Evolutionary conservation across 64 coral and sea anemone genomes (phyloP).

Genomic region (Stylophora pistillata): DNA sequence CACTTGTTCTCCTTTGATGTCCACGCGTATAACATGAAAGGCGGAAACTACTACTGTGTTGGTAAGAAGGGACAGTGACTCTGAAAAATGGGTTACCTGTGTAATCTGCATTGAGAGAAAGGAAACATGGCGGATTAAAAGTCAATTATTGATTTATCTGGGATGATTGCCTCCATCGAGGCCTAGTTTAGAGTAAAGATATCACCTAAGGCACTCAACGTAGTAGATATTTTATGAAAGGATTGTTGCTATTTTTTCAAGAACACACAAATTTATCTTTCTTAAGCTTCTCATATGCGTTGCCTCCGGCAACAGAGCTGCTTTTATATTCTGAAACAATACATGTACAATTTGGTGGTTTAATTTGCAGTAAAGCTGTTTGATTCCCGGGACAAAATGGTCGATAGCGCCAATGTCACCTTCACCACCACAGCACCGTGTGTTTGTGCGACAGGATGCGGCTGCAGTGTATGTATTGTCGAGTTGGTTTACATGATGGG

Average conservation of each 20-base stretch:
- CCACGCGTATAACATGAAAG: conserved; percentile 56
- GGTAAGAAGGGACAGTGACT: conserved; percentile 30
- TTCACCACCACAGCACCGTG: conserved; percentile 84
- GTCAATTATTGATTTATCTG: too few relatives aligned
- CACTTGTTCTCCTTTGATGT: conserved; percentile 80
- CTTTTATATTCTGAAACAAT: too few relatives aligned
- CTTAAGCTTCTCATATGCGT: too few relatives aligned
- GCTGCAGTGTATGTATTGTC: conserved; percentile 76
- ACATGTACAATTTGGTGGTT: not conserved
- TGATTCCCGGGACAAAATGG: conserved; percentile 81
- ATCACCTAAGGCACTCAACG: too few relatives aligned
- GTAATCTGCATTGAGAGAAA: too few relatives aligned
- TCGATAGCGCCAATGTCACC: conserved; percentile 79
- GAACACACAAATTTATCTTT: not conserved
- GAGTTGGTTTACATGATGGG: not conserved
- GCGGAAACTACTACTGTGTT: conserved; percentile 75
- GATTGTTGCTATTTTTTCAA: too few relatives aligned
- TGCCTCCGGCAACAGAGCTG: too few relatives aligned
- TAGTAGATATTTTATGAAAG: too few relatives aligned
- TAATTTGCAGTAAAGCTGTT: conserved; percentile 65
- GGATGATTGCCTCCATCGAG: too few relatives aligned
- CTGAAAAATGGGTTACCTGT: not conserved
- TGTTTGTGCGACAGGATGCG: conserved; percentile 77
- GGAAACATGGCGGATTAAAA: too few relatives aligned
- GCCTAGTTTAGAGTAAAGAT: too few relatives aligned